These are phyloP conservation scores for Mesaphorura yosii DNA, from an alignment of 1,140 invertebrate genomes.

Conservation along the genomic window DNA sequence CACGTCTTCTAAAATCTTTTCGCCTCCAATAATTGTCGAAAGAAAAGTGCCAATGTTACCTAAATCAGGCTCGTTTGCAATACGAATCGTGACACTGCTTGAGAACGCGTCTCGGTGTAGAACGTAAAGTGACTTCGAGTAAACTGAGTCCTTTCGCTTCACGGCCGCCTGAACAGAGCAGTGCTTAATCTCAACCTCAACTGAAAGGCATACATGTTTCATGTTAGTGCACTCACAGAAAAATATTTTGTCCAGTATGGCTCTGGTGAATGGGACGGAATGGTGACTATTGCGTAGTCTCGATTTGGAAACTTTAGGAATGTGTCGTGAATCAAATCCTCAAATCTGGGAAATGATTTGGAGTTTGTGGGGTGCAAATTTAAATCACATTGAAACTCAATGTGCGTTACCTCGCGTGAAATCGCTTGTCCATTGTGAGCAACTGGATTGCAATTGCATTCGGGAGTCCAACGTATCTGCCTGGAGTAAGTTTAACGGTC, in stretches of 20 bases:
- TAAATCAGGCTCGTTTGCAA: conserved; percentile 28
- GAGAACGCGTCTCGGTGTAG: conserved; percentile 47
- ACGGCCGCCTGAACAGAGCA: too few species aligned
- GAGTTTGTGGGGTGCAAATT: conserved; percentile 10
- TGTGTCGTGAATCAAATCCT: conserved; percentile 42
- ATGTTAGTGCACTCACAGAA: too few species aligned
- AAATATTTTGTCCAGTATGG: conserved; percentile 51
- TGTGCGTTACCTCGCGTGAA: conserved; percentile 43
- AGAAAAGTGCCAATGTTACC: too few species aligned
- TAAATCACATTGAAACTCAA: background rate
- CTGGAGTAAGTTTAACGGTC: too few species aligned
- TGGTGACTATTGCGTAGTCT: conserved; percentile 52
- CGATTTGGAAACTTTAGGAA: conserved; percentile 53
- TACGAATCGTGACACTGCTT: conserved; percentile 34
- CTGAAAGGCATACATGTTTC: too few species aligned
- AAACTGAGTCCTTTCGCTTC: conserved; percentile 41
- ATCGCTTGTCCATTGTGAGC: conserved; percentile 45
- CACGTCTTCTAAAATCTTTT: too few species aligned
- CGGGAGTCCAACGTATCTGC: too few species aligned
- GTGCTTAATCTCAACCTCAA: too few species aligned
- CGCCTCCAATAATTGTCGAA: too few species aligned
- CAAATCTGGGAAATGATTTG: conserved; percentile 38
- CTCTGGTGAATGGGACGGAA: conserved; percentile 47
- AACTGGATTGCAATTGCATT: conserved; percentile 55
- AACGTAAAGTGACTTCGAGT: conserved; percentile 50